phyloP scores from a whole-genome alignment of 2,888 invertebrate species.

The Yponomeuta sedellus region DNA sequence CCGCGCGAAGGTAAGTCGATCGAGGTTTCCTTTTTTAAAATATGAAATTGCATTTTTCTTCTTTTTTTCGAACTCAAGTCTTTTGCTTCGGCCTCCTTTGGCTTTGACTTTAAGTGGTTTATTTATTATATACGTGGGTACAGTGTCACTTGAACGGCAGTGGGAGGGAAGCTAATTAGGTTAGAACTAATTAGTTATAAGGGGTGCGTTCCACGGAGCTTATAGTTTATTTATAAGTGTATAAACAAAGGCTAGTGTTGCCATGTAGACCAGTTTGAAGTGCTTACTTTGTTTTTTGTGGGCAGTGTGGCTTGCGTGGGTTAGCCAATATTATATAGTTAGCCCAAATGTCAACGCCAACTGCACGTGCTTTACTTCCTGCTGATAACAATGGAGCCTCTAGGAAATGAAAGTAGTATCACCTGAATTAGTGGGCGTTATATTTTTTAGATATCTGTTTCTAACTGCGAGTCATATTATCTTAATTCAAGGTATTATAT shows the following conservation, averaged over 20 bases:
- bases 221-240: background rate
- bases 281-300: background rate
- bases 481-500: too few relatives aligned
- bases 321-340: too few relatives aligned
- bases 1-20: slow-evolving; percentile 5
- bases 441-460: too few relatives aligned
- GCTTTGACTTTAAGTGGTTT: slow-evolving; percentile 2
- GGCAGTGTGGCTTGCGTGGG: background rate
- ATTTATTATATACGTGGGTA: background rate
- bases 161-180: slow-evolving; percentile 54
- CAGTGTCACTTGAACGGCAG: slow-evolving; percentile 10
- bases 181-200: slow-evolving; percentile 56
- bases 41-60: slow-evolving; percentile 1
- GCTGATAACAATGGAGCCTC: too few relatives aligned
- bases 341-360: too few relatives aligned
- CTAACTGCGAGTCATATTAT: too few relatives aligned
- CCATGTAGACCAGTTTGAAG: background rate
- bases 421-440: too few relatives aligned
- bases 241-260: background rate
- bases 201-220: slow-evolving; percentile 30
- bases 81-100: slow-evolving; percentile 5
- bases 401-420: too few relatives aligned
- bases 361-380: too few relatives aligned
- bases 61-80: slow-evolving; percentile 2
- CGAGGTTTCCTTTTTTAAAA: background rate